Evolutionary conservation across 2,797 vertebrate species (phyloP).

Genomic region (Poeciliopsis infans): DNA sequence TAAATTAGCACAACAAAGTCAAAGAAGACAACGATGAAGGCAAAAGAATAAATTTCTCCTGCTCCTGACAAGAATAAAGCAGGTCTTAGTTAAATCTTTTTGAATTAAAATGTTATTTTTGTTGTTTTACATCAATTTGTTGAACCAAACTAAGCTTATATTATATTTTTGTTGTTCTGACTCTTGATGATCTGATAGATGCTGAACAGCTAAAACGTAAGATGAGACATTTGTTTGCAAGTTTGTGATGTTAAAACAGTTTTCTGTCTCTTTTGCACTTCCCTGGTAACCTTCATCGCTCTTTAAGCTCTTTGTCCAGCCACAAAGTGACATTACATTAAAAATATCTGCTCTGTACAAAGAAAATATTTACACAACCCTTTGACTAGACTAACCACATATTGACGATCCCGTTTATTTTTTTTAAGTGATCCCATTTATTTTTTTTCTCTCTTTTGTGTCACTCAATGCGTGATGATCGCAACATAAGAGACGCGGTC

Average conservation of each 20-base stretch:
- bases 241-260: background rate
- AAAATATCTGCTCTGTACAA: constrained; percentile 54
- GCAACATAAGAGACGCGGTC: constrained; percentile 45
- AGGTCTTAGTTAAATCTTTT: background rate
- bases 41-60: background rate
- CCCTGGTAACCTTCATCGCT: background rate
- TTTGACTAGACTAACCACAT: constrained; percentile 57
- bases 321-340: constrained; percentile 27
- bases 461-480: constrained; percentile 37
- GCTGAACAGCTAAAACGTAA: background rate
- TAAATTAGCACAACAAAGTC: background rate
- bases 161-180: background rate
- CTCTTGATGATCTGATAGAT: background rate
- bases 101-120: background rate
- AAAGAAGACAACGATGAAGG: background rate
- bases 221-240: background rate
- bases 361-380: constrained; percentile 69
- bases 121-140: background rate
- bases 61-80: background rate
- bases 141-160: background rate
- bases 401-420: constrained; percentile 50
- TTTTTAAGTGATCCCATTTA: constrained; percentile 39
- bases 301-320: constrained; percentile 12
- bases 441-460: constrained; percentile 24
- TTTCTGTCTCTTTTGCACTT: constrained; percentile 46